Base-by-base conservation (phyloP, 2,113 vertebrate genomes). In the Mustela lutreola region DNA sequence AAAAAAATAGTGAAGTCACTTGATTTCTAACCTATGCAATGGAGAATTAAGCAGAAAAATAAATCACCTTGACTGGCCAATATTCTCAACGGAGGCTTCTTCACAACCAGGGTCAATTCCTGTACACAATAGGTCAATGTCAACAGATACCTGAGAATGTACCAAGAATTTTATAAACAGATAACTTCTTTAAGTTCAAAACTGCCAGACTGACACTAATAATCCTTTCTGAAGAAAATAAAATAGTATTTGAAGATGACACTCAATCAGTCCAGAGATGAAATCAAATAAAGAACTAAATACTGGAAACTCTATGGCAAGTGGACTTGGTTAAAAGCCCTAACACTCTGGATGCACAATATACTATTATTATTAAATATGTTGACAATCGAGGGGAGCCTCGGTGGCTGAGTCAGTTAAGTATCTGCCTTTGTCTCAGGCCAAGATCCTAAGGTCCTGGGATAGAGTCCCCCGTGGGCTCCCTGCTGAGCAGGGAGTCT, bases 231-330 rank as follows among this genome's bases (percentile, higher is more conserved):
- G n/a, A 33, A 90, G 60, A 28, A 78, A 39, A 84, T 48, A 60
- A 94, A 78, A 82, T 67, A 67, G 33, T 73, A 71, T 81, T 84
- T 88, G 70, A 85, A 31, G 50, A 93, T 91, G 70, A 95, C 93
- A 78, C 63, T 94, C 50, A 96, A 48, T 26, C 11, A 91, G 22
- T 2, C 28, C 93, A 71, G 42, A 91, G 24, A 84, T 76, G 53
- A 93, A 85, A 63, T 73, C 56, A 93, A 92, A 45, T 63, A n/a
- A 70, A 96, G 53, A 62, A 67, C 18, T 63, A 36, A 92, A 95
- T 7, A 65, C 31, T 71, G 70, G 9, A 56, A 67, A 70, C 21
- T 81, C 62, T 80, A 73, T 42, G 21, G 5, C 63, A 94, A 70
- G 21, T 16, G 11, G 4, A 31, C 4, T n/a, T 70, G 78, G 86